Conservation (phyloP, 2,888 invertebrate species). For the Melinopterus prodromus region DNA sequence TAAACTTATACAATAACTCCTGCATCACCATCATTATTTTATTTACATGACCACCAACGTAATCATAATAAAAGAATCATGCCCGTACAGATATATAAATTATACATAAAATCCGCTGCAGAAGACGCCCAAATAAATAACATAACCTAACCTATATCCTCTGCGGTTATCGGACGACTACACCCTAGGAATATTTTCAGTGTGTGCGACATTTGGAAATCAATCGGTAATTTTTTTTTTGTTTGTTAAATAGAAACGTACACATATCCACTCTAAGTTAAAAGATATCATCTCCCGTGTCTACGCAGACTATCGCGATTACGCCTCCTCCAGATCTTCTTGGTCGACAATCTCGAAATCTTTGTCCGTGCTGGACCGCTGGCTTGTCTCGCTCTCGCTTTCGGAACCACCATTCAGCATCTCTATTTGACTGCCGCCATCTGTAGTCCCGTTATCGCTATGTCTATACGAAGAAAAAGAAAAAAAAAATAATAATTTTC, state of each 20-base stretch:
- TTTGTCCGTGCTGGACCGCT: constrained; percentile 82
- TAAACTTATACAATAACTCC: background rate
- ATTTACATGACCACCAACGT: background rate
- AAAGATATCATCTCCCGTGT: constrained; percentile 16
- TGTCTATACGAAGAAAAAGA: constrained; percentile 30
- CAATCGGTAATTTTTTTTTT: constrained; percentile 14
- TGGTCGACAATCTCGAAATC: constrained; percentile 90
- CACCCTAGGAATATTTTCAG: background rate
- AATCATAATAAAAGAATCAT: no score
- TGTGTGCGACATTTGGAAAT: constrained; percentile 29
- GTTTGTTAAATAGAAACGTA: constrained; percentile 6
- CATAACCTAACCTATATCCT: background rate
- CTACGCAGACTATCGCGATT: constrained; percentile 35
- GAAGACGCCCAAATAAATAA: background rate
- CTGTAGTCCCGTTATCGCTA: constrained; percentile 29
- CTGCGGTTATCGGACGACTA: background rate
- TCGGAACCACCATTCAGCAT: constrained; percentile 68
- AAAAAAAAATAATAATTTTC: no score
- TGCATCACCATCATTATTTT: background rate
- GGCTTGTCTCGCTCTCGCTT: constrained; percentile 83
- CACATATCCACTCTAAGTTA: constrained; percentile 35
- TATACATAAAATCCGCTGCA: background rate
- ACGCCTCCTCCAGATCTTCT: constrained; percentile 65
- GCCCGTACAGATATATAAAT: background rate
- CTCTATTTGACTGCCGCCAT: constrained; percentile 32